Evolutionary conservation across 1,140 invertebrate genomes (phyloP).

Genomic region (Drosophila baimaii): DNA sequence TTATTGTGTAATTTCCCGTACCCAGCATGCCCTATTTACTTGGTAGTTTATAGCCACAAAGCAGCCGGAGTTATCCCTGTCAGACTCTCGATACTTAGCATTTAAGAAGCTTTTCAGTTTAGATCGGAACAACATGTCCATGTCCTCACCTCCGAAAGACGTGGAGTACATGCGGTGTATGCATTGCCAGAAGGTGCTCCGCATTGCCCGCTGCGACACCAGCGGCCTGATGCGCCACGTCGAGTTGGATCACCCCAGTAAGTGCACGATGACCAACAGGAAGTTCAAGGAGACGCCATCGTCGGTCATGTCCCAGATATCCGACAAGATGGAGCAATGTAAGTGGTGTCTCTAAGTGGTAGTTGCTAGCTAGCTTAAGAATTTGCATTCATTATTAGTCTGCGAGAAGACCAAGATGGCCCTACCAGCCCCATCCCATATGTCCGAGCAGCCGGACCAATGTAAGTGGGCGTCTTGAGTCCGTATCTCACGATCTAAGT

Average conservation of each 20-base stretch:
- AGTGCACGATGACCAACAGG: conserved; percentile 12
- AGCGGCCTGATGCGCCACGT: conserved; percentile 60
- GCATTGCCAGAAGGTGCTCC: conserved; percentile 66
- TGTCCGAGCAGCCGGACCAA: not conserved
- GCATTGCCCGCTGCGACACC: conserved; percentile 72
- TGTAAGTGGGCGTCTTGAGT: not conserved
- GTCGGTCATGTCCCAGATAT: not conserved
- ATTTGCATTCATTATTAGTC: not conserved
- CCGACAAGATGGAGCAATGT: not conserved
- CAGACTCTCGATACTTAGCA: not conserved
- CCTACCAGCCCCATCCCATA: not conserved
- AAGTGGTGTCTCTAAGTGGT: too few relatives aligned
- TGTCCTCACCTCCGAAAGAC: conserved; percentile 21
- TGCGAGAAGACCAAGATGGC: not conserved
- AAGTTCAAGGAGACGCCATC: not conserved
- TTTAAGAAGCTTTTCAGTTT: conserved; percentile 3
- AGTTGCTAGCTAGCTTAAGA: too few relatives aligned
- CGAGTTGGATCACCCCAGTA: conserved; percentile 68
- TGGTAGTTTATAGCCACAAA: not conserved
- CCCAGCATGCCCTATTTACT: not conserved
- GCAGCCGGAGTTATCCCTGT: not conserved
- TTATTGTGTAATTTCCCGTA: not conserved
- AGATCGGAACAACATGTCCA: conserved; percentile 12
- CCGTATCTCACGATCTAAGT: not conserved
- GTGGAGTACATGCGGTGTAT: conserved; percentile 64